These are phyloP conservation scores for Ascidia mentula DNA, from an alignment of 23 tunicate species.

Conservation along the genomic window DNA sequence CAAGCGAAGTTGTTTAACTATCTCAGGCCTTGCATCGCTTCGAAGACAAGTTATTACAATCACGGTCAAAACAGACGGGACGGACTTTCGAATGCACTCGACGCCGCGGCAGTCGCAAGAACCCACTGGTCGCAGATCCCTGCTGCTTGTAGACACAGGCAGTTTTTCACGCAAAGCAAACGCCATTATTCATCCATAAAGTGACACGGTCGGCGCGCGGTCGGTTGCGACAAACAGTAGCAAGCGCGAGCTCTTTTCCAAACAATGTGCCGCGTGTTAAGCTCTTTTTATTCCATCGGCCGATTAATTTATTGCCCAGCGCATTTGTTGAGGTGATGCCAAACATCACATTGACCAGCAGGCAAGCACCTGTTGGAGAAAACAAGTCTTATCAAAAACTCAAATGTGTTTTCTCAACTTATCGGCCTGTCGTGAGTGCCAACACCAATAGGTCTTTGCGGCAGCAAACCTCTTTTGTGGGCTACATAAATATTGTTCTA, in stretches of 20 bases:
- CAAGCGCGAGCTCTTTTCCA: neutral
- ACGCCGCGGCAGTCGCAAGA: constrained; percentile 1
- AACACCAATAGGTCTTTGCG: neutral
- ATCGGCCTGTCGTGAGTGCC: neutral
- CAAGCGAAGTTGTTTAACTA: no score
- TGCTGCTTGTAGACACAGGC: neutral
- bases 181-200: constrained; percentile 55
- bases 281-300: neutral
- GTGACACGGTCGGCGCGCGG: neutral
- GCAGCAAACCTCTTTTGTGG: neutral
- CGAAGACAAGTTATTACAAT: no score
- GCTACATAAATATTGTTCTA: constrained; percentile 1
- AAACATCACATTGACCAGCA: neutral
- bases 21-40: no score
- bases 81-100: no score
- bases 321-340: neutral
- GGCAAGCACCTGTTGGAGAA: no score
- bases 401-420: neutral
- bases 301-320: neutral
- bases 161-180: constrained; percentile 35
- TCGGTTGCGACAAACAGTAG: constrained; percentile 4
- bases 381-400: neutral
- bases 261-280: neutral
- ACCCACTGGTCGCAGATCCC: neutral
- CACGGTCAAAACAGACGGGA: no score